Conservation (phyloP, 2,797 vertebrate species). For the Melopsittacus undulatus region DNA sequence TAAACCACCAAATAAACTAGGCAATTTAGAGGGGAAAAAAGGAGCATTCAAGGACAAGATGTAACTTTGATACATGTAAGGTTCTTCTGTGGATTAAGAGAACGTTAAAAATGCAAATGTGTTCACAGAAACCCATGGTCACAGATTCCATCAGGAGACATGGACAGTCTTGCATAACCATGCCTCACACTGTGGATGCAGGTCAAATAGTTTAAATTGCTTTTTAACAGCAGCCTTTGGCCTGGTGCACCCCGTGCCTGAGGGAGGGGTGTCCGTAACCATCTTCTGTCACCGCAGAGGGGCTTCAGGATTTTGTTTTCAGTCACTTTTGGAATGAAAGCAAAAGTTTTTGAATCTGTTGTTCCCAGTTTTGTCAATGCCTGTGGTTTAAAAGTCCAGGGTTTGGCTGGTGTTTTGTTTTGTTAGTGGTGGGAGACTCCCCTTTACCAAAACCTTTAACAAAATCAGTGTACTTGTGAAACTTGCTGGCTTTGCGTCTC, state of each 20-base stretch:
- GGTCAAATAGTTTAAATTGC: not conserved
- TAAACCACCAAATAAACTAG: not conserved
- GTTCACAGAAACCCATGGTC: not conserved
- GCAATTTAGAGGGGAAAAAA: not conserved
- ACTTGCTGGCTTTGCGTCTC: not conserved
- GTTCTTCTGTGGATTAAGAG: not conserved
- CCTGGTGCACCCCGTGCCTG: rapidly evolving
- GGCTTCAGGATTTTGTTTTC: not conserved
- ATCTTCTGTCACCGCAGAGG: not conserved
- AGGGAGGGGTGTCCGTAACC: not conserved
- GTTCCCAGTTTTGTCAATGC: not conserved
- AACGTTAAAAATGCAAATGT: not conserved
- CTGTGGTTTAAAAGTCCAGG: not conserved
- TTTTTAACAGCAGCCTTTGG: not conserved
- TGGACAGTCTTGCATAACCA: rapidly evolving
- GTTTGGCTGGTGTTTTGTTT: not conserved
- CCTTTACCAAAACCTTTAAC: not conserved
- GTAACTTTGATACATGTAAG: not conserved
- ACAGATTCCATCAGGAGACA: not conserved
- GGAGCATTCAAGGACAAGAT: not conserved
- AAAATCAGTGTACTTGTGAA: not conserved
- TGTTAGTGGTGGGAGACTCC: not conserved
- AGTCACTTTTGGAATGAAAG: not conserved
- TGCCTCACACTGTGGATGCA: not conserved
- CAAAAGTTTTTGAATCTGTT: not conserved